A percentile compares a stretch with the other conserved stretches of the same genome.
Evolutionary conservation across 2,113 vertebrate species (phyloP).

Genomic region (Pomatorhinus ruficollis): DNA sequence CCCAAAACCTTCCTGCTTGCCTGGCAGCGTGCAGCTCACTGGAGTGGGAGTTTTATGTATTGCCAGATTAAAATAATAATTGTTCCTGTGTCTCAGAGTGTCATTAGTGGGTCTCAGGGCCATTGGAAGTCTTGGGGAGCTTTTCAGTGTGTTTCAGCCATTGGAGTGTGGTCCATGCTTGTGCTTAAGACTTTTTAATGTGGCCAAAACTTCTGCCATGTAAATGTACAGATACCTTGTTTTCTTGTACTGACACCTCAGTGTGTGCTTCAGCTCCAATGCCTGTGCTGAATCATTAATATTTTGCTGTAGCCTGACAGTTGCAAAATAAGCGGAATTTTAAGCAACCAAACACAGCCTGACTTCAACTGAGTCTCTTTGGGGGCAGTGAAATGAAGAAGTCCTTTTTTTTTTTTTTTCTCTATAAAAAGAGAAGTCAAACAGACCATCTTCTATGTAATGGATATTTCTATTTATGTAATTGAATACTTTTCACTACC

Average conservation of each 20-base stretch:
- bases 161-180: not conserved
- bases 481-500: not conserved
- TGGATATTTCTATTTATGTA: not conserved
- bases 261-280: not conserved
- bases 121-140: not conserved
- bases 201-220: not conserved
- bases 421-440: not conserved
- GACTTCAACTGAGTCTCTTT: not conserved
- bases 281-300: not conserved
- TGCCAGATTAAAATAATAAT: not conserved
- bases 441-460: not conserved
- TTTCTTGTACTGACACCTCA: not conserved
- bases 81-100: not conserved
- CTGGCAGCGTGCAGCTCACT: not conserved
- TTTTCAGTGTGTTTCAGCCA: not conserved
- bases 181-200: not conserved
- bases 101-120: not conserved
- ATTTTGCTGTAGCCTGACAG: not conserved
- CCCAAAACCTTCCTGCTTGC: not conserved
- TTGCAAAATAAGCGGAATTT: not conserved
- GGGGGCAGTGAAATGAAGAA: not conserved
- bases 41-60: not conserved
- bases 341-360: not conserved
- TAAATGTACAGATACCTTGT: not conserved
- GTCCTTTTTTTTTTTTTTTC: not conserved